Conservation (phyloP, 1,140 invertebrate species). For the Coelopa frigida region DNA sequence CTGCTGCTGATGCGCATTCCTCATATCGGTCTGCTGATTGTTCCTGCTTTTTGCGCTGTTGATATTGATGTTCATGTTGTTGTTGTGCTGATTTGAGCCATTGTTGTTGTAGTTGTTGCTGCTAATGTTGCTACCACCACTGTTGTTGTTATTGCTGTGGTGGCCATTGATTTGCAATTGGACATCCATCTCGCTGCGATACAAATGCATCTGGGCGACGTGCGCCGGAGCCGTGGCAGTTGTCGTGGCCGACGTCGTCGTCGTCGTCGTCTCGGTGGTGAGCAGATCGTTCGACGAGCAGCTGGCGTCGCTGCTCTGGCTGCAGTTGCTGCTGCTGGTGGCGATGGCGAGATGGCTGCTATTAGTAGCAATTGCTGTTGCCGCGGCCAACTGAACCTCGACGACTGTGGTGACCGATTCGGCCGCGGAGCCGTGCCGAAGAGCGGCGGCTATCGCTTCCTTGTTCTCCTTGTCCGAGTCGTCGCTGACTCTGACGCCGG, state of each 20-base stretch:
- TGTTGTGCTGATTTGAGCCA: constrained; percentile 23
- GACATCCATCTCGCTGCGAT: constrained; percentile 25
- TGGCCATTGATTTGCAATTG: constrained; percentile 29
- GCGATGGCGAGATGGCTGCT: neutral
- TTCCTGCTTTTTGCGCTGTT: constrained; percentile 1
- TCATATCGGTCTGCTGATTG: neutral
- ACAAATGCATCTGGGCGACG: constrained; percentile 17
- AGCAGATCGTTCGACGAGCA: constrained; percentile 18
- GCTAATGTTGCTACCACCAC: constrained; percentile 18
- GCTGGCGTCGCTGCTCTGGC: constrained; percentile 29
- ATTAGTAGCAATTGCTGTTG: constrained; percentile 12
- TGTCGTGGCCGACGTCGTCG: constrained; percentile 32
- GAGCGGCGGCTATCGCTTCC: constrained; percentile 17
- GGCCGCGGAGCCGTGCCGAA: neutral
- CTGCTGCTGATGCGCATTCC: constrained; percentile 2
- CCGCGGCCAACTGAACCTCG: constrained; percentile 12
- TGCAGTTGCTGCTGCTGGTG: constrained; percentile 11
- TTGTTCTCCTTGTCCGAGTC: constrained; percentile 44
- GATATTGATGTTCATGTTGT: neutral
- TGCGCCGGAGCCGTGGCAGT: constrained; percentile 24
- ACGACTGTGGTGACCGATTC: constrained; percentile 1
- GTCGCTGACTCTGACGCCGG: constrained; percentile 13
- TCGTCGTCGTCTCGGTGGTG: constrained; percentile 30
- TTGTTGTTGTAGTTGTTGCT: constrained; percentile 23
- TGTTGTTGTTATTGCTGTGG: constrained; percentile 18